Evolutionary conservation across 2,888 invertebrate species (phyloP).

Genomic region (Argyresthia albistria): DNA sequence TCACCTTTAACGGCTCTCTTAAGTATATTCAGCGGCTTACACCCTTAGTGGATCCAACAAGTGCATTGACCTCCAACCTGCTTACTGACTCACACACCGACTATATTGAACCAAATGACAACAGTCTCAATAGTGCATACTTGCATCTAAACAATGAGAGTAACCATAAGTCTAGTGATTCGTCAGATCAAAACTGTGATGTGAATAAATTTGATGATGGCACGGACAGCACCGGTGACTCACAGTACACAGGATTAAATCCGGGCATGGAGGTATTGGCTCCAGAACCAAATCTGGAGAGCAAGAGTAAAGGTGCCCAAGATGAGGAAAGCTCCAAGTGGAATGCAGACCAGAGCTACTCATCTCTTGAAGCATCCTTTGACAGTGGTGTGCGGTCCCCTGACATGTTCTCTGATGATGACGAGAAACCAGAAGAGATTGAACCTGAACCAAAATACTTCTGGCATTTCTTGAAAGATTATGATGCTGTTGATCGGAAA

Average conservation of each 20-base stretch:
- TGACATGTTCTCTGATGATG: slow-evolving; percentile 78
- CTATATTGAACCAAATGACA: background rate
- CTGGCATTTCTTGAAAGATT: slow-evolving; percentile 50
- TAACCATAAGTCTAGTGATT: slow-evolving; percentile 9
- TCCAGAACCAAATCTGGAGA: slow-evolving; percentile 15
- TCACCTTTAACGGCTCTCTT: slow-evolving; percentile 62
- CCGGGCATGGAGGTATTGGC: slow-evolving; percentile 22
- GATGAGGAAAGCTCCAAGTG: slow-evolving; percentile 40
- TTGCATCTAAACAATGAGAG: background rate
- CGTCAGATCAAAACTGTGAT: slow-evolving; percentile 25
- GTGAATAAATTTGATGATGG: slow-evolving; percentile 28
- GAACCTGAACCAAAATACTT: slow-evolving; percentile 30
- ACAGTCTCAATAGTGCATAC: background rate
- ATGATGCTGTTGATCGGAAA: slow-evolving; percentile 49
- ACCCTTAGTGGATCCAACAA: slow-evolving; percentile 57
- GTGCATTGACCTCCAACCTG: slow-evolving; percentile 35
- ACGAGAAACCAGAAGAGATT: slow-evolving; percentile 21
- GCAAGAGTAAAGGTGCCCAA: too few relatives aligned
- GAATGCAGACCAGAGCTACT: slow-evolving; percentile 53
- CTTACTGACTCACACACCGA: background rate
- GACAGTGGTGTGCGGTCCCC: slow-evolving; percentile 72
- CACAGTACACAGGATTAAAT: slow-evolving; percentile 38
- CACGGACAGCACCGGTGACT: slow-evolving; percentile 42
- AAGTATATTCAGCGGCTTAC: slow-evolving; percentile 61
- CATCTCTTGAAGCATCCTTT: slow-evolving; percentile 57